Conservation (phyloP, 2,113 vertebrate species). For the Amazona vittata region DNA sequence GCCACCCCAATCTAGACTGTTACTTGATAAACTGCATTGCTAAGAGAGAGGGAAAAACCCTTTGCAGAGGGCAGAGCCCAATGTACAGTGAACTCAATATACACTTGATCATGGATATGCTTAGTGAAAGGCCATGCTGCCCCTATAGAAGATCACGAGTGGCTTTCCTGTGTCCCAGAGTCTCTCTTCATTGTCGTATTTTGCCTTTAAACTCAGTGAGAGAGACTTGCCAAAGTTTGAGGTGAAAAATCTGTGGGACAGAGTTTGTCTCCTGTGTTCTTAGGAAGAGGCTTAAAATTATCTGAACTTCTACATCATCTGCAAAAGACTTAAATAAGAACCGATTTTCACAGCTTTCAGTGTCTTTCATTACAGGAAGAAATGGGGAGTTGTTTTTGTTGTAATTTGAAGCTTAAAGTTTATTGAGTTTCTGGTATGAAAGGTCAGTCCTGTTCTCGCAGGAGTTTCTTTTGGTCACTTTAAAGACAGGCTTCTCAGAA, state of each 20-base stretch:
- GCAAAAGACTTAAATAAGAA: background rate
- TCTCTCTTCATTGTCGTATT: background rate
- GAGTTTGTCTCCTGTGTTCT: background rate
- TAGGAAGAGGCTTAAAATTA: background rate
- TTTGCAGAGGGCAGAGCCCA: background rate
- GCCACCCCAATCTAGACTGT: background rate
- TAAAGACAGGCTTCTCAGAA: background rate
- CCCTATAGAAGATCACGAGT: background rate
- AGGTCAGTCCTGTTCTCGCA: background rate
- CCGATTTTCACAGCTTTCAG: background rate
- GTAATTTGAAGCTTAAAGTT: conserved; percentile 70
- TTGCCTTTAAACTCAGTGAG: background rate
- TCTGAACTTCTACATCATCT: background rate
- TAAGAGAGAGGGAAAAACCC: background rate
- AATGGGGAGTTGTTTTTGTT: conserved; percentile 67
- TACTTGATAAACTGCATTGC: background rate
- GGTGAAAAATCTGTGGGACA: background rate
- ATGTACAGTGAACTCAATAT: background rate
- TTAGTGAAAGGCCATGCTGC: background rate
- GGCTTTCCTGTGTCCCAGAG: background rate
- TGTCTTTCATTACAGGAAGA: conserved; percentile 35
- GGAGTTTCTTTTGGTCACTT: conserved; percentile 21
- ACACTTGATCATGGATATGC: background rate
- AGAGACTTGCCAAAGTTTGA: background rate
- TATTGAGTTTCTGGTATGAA: conserved; percentile 5